These are phyloP conservation scores for Elymnias hypermnestra DNA, from an alignment of 1,140 invertebrate species.

Conservation along the genomic window DNA sequence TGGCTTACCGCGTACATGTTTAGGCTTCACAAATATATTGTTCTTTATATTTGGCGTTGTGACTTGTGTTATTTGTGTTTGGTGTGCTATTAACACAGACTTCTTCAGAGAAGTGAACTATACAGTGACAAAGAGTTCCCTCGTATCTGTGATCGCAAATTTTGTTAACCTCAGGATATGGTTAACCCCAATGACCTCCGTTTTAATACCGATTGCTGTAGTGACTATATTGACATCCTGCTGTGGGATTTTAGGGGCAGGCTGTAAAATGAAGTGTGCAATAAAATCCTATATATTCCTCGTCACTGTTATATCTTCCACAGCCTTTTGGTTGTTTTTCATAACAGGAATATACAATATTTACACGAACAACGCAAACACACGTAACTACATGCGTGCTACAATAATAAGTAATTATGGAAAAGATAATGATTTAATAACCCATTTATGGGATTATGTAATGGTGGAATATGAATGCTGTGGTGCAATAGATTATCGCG, in stretches of 20 bases:
- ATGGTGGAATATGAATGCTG: constrained; percentile 63
- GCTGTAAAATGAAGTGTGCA: constrained; percentile 56
- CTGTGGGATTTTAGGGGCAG: constrained; percentile 56
- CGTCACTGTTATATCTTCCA: constrained; percentile 34
- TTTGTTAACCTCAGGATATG: constrained; percentile 57
- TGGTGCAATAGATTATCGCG: constrained; percentile 39
- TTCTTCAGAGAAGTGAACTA: constrained; percentile 60
- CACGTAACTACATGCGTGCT: constrained; percentile 28
- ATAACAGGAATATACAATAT: constrained; percentile 55
- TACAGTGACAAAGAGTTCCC: constrained; percentile 45
- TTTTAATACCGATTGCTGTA: constrained; percentile 39
- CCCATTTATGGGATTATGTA: constrained; percentile 43
- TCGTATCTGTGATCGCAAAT: constrained; percentile 39
- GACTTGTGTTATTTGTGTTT: constrained; percentile 44
- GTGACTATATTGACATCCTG: constrained; percentile 54
- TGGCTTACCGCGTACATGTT: constrained; percentile 54
- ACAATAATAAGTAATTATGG: constrained; percentile 47
- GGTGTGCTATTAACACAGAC: constrained; percentile 56
- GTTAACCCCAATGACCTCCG: constrained; percentile 47
- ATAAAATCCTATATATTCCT: constrained; percentile 60
- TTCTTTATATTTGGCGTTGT: constrained; percentile 49
- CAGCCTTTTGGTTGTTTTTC: constrained; percentile 53
- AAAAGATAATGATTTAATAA: constrained; percentile 50
- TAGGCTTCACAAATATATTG: constrained; percentile 57
- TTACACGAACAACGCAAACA: constrained; percentile 45